Conservation (phyloP, 2,113 vertebrate genomes). For the Tyrannus savana region DNA sequence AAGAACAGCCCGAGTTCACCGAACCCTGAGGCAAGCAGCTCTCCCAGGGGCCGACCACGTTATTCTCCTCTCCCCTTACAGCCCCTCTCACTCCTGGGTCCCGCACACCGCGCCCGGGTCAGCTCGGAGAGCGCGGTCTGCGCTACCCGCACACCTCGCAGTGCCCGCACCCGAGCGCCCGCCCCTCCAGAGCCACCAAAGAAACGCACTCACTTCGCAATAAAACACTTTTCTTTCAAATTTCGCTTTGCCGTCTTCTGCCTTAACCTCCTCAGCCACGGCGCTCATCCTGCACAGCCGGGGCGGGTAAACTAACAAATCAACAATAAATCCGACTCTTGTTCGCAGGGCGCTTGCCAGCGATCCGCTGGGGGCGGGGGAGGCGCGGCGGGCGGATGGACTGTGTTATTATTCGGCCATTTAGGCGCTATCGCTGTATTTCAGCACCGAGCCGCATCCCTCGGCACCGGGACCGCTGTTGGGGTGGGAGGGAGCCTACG, state of each 20-base stretch:
- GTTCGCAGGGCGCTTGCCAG: fast-evolving
- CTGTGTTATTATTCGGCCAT: not conserved
- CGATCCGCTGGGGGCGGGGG: fast-evolving
- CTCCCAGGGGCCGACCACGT: fast-evolving
- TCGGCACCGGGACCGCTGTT: fast-evolving
- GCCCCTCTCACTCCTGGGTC: fast-evolving
- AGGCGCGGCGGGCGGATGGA: fast-evolving
- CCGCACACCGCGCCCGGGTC: fast-evolving
- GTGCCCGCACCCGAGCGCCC: fast-evolving
- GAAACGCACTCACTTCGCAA: constrained; percentile 35
- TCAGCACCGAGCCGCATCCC: fast-evolving
- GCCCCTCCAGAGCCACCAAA: not conserved
- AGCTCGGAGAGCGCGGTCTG: fast-evolving
- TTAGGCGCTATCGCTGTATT: not conserved
- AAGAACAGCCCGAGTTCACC: not conserved
- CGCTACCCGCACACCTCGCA: not conserved
- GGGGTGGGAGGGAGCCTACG: not conserved
- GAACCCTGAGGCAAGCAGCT: fast-evolving
- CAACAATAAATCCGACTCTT: not conserved
- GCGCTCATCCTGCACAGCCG: constrained; percentile 6
- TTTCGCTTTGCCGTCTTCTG: not conserved
- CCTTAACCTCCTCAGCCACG: not conserved
- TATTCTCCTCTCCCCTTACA: not conserved
- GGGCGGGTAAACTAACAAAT: too few relatives aligned
- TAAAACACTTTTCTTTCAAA: not conserved